Evolutionary conservation across 2,113 vertebrate species (phyloP).

Genomic region (Cebidichthys violaceus): DNA sequence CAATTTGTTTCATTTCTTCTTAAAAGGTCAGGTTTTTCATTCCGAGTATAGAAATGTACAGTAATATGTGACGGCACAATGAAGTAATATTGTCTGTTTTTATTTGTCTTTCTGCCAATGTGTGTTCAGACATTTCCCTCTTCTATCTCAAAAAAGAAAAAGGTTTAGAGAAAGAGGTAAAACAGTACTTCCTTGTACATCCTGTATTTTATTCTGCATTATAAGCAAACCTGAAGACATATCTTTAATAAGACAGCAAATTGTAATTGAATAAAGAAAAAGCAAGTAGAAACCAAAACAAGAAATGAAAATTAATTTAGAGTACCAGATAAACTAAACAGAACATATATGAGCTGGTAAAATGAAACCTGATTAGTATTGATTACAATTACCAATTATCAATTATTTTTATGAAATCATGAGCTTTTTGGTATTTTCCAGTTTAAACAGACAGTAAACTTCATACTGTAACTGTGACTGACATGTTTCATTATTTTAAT

Average conservation of each 20-base stretch:
- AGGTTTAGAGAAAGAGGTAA: neutral
- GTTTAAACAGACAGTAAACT: neutral
- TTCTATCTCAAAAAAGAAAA: neutral
- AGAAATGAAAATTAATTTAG: neutral
- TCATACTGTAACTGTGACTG: neutral
- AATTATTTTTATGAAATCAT: neutral
- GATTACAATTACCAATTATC: neutral
- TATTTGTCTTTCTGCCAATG: neutral
- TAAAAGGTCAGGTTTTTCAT: neutral
- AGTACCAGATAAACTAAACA: neutral
- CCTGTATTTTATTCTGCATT: neutral
- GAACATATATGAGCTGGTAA: neutral
- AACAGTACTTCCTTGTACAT: neutral
- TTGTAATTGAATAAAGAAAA: neutral
- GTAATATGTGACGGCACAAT: neutral
- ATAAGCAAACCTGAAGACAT: neutral
- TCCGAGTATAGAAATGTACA: neutral
- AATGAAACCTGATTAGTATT: neutral
- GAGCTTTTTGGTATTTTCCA: neutral
- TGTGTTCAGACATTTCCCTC: neutral
- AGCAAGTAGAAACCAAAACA: neutral
- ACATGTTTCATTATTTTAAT: neutral
- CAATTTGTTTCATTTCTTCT: conserved; percentile 18
- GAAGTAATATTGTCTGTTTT: neutral
- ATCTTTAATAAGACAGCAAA: neutral